Base-by-base conservation (phyloP, 2,113 vertebrate genomes). In the Menidia beryllina region DNA sequence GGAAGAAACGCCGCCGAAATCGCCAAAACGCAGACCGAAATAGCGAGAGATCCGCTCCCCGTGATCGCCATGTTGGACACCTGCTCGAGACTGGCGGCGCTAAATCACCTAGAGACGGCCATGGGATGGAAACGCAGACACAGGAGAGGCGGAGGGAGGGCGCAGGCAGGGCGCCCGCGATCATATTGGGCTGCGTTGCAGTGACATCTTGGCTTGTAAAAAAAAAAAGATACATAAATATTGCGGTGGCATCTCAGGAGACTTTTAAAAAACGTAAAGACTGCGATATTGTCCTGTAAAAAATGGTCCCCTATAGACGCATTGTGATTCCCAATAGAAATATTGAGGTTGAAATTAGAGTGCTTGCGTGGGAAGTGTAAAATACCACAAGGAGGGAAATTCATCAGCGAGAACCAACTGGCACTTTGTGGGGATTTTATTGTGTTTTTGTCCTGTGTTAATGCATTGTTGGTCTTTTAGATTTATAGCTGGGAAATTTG, bases 21-120 rank as follows among this genome's bases (percentile, higher is more conserved):
- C 79, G 95, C 84, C 60, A 93, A 90, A 89, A 93, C 79, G 51
- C 88, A 88, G 88, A 93, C 90, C 86, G 91, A 88, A 86, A 91
- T 88, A 91, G 92, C 92, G 92, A 94, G 94, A 95, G 93, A 93
- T 93, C 94, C 93, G 93, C 87, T 91, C 78, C 86, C 92, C 93
- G 92, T 93, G 94, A 93, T 95, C 95, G 95, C 95, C 96, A 97
- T 97, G 95, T 95, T 95, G 94, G 94, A 96, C 96, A 96, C 95
- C 96, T 97, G 96, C 95, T 95, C 91, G 91, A 94, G 94, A 96
- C 95, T 96, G 95, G 92, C 94, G 93, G 93, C 90, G 92, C 92
- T 94, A 91, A 91, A 93, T 94, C 94, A 94, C 94, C 92, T 90
- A 85, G 91, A 94, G 92, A 91, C 91, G 92, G 91, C 91, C 88